Percentiles rank a stretch among this genome's conserved stretches.
phyloP scores from a whole-genome alignment of 1,140 invertebrate species.

The Aphis craccivora region DNA sequence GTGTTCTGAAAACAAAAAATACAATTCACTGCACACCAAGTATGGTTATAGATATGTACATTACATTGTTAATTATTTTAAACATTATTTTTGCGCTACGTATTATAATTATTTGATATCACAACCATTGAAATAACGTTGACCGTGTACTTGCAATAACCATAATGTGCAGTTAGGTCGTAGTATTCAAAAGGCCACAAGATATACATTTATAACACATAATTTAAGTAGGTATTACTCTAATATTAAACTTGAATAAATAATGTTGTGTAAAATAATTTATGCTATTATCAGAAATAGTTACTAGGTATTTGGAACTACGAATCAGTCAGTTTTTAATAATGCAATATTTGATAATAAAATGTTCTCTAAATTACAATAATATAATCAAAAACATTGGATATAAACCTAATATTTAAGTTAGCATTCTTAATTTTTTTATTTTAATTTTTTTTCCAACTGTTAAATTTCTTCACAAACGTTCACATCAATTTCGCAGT shows the following conservation, averaged over 20 bases:
- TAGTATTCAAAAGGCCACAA: neutral
- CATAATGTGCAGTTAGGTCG: neutral
- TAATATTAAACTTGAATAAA: neutral
- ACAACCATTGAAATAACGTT: neutral
- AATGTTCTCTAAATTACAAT: neutral
- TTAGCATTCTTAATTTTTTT: neutral
- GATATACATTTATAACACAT: neutral
- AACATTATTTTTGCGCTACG: neutral
- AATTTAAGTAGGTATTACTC: neutral
- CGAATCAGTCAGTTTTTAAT: neutral
- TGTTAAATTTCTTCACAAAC: neutral
- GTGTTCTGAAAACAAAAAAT: neutral
- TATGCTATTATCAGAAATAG: no score
- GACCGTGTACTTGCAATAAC: neutral
- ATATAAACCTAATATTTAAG: neutral
- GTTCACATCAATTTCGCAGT: neutral
- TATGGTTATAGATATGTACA: neutral
- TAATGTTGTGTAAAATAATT: neutral
- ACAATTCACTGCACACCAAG: neutral
- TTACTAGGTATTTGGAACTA: neutral
- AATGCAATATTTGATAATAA: neutral
- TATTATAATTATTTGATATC: neutral
- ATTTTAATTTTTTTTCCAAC: neutral
- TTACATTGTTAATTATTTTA: neutral
- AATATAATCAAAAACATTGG: neutral